These are phyloP conservation scores for Cherax quadricarinatus DNA, from an alignment of 1,140 invertebrate species.

Conservation along the genomic window DNA sequence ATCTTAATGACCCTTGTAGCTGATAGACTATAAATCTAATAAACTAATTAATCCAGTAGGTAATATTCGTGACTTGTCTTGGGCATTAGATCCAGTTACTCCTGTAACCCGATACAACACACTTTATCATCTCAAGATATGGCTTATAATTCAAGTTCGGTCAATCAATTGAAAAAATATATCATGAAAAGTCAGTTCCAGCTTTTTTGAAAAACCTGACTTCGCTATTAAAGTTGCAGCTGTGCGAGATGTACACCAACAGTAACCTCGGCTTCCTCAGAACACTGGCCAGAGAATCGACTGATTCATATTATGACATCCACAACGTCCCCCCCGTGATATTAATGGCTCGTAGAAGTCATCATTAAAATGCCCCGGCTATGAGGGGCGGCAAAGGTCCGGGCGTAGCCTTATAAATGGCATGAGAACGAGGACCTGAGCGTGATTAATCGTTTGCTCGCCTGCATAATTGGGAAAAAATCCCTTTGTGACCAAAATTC, in stretches of 20 bases:
- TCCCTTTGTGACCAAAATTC: constrained; percentile 52
- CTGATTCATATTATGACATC: constrained; percentile 40
- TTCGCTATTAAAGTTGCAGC: too few relatives aligned
- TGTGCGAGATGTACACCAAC: background rate
- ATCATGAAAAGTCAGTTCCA: background rate
- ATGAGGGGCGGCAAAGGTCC: background rate
- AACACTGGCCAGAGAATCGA: background rate
- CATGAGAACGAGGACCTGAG: background rate
- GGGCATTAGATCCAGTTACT: too few relatives aligned
- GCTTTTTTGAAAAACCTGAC: background rate
- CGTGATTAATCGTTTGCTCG: constrained; percentile 51
- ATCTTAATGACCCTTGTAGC: too few relatives aligned
- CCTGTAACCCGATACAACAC: too few relatives aligned
- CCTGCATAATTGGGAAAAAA: constrained; percentile 60
- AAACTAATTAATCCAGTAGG: too few relatives aligned
- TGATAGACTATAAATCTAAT: too few relatives aligned
- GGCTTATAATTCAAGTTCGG: too few relatives aligned
- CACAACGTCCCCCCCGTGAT: constrained; percentile 28
- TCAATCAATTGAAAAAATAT: too few relatives aligned
- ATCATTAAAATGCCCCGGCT: constrained; percentile 39
- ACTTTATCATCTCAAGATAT: too few relatives aligned
- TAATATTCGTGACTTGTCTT: too few relatives aligned
- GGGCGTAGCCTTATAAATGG: constrained; percentile 47
- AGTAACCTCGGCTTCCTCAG: background rate
- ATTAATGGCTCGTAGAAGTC: constrained; percentile 48